Conservation (phyloP, 2,888 invertebrate species). For the Cabera pusaria region DNA sequence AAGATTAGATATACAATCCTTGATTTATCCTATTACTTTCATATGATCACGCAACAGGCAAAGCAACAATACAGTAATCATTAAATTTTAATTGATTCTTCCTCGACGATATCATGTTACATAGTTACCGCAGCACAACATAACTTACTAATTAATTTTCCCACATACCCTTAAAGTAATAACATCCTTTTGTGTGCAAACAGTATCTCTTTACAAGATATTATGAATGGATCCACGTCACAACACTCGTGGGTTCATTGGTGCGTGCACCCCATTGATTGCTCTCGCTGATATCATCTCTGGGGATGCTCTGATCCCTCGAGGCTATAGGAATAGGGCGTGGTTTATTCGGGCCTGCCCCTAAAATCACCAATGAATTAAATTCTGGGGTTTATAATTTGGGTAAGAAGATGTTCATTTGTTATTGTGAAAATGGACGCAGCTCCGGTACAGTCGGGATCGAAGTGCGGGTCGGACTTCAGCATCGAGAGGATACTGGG, state of each 20-base stretch:
- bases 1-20: neutral
- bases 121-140: constrained; percentile 45
- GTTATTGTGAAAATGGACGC: constrained; percentile 56
- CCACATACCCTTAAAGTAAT: constrained; percentile 81
- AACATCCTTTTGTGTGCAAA: constrained; percentile 75
- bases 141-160: constrained; percentile 79
- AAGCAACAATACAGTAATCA: constrained; percentile 12
- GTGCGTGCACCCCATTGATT: constrained; percentile 60
- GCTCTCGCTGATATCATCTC: constrained; percentile 58
- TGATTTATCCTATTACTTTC: neutral
- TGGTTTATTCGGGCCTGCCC: constrained; percentile 42
- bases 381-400: constrained; percentile 19
- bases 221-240: constrained; percentile 75
- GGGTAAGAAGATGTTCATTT: constrained; percentile 27
- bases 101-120: constrained; percentile 41
- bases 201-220: constrained; percentile 72
- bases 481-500: constrained; percentile 85
- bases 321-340: constrained; percentile 46
- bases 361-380: constrained; percentile 34
- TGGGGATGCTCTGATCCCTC: constrained; percentile 33
- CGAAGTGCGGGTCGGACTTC: constrained; percentile 77
- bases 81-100: constrained; percentile 38
- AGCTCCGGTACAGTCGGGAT: constrained; percentile 53
- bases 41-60: neutral
- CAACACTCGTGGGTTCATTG: constrained; percentile 66